Evolutionary conservation across 2,113 vertebrate genomes (phyloP), one percentile per base, ranked within the genome.

Genomic region (Arvicanthis niloticus): DNA sequence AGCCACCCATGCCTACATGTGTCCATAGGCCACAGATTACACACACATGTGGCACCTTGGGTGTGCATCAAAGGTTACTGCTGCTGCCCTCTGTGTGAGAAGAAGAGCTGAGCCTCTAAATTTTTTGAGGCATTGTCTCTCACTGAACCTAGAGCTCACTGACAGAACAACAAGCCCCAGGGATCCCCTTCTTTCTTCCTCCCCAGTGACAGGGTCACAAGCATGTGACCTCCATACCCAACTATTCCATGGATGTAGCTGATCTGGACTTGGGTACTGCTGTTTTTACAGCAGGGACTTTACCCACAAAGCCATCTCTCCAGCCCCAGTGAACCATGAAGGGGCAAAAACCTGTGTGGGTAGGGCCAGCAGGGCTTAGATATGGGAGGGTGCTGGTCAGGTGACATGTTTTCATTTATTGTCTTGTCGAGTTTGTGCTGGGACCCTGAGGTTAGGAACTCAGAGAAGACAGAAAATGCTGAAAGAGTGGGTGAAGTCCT

Each of bases 331-430:
- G 29, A 62, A 62, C 2, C n/a, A 85, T 37, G 48, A 80, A 26
- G 2, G 0, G 0, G 3, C 0, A 3, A 2, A 5, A 86, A 45
- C 31, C 17, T 48, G 17, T 34, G 42, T 48, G 84, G 62, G 4
- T 48, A 67, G 21, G 7, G 5, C 17, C 60, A 86, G 62, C 29
- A 13, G 22, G 31, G 62, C 84, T 48, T 48, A 48, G 84, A 34
- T 48, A 29, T 48, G 62, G 62, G 22, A 12, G 4, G 24, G 40
- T 11, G 15, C 26, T 19, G 2, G 31, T 24, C 84, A 24, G 42
- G 7, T 48, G 42, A 24, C 10, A 3, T 31, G 42, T 48, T 48
- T 34, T 62, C 42, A 37, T 48, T 12, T 17, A 12, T 4, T 37
- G 5, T 67, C 7, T 31, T 65, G 4, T 45, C 58, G 45, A 5